These are phyloP conservation scores for Eumaeus atala DNA, from an alignment of 1,140 invertebrate species.

Conservation along the genomic window DNA sequence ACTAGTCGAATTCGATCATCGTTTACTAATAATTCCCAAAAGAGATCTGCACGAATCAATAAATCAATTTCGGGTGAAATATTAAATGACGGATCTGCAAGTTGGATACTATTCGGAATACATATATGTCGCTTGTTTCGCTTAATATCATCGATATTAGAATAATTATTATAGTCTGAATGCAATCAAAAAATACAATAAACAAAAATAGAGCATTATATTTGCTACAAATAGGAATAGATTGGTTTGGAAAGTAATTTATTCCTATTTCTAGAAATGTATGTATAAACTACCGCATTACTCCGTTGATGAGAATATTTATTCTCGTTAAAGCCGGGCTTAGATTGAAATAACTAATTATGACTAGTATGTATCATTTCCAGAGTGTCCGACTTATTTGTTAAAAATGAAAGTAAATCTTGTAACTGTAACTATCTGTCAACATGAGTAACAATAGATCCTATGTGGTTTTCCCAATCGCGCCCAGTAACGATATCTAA, in stretches of 20 bases:
- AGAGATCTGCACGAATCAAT: slow-evolving; percentile 25
- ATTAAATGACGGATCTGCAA: slow-evolving; percentile 21
- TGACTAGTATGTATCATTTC: no score
- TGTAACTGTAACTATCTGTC: no score
- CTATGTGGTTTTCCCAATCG: slow-evolving; percentile 6
- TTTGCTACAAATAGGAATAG: no score
- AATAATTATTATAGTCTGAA: background rate
- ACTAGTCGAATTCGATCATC: slow-evolving; percentile 20
- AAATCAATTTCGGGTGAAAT: slow-evolving; percentile 20
- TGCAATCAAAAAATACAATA: no score
- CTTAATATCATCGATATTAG: no score
- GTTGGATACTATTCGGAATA: background rate
- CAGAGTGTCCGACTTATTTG: no score
- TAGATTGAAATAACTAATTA: background rate
- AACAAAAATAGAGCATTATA: no score
- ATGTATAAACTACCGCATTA: background rate
- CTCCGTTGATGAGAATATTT: no score
- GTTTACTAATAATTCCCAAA: slow-evolving; percentile 24
- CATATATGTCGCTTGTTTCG: no score
- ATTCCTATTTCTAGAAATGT: background rate
- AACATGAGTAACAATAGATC: no score
- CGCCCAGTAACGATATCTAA: background rate
- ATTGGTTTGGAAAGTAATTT: background rate
- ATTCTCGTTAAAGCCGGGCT: background rate
- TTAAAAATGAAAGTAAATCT: no score